Evolutionary conservation across 2,797 vertebrate genomes (phyloP).

Genomic region (Mareca strepera): DNA sequence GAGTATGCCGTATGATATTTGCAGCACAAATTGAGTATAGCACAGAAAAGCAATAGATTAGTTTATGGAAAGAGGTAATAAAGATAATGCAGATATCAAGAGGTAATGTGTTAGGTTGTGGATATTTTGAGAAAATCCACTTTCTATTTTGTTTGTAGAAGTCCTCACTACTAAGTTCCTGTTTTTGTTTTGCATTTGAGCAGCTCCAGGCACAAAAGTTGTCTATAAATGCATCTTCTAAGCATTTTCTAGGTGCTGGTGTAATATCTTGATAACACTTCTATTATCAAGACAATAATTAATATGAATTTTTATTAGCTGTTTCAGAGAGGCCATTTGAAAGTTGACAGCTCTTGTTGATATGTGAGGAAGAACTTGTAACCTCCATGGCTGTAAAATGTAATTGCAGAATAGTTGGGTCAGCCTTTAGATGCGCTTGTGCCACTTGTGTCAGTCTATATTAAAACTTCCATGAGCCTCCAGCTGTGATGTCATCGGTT

Average conservation of each 20-base stretch:
- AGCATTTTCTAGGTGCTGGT: neutral
- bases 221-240: neutral
- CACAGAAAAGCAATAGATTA: neutral
- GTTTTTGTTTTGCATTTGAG: neutral
- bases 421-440: neutral
- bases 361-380: neutral
- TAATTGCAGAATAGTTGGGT: neutral
- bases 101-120: neutral
- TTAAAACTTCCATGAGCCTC: neutral
- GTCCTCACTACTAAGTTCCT: neutral
- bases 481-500: constrained; percentile 2
- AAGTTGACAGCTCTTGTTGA: neutral
- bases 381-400: neutral
- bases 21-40: neutral
- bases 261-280: neutral
- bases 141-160: neutral
- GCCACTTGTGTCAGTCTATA: neutral
- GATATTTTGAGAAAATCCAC: neutral
- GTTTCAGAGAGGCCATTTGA: neutral
- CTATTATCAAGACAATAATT: neutral
- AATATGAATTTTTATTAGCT: neutral
- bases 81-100: neutral
- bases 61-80: neutral
- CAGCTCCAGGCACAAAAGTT: neutral
- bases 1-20: neutral